Conservation (phyloP, 2,888 invertebrate species). For the Drosophila differens region DNA sequence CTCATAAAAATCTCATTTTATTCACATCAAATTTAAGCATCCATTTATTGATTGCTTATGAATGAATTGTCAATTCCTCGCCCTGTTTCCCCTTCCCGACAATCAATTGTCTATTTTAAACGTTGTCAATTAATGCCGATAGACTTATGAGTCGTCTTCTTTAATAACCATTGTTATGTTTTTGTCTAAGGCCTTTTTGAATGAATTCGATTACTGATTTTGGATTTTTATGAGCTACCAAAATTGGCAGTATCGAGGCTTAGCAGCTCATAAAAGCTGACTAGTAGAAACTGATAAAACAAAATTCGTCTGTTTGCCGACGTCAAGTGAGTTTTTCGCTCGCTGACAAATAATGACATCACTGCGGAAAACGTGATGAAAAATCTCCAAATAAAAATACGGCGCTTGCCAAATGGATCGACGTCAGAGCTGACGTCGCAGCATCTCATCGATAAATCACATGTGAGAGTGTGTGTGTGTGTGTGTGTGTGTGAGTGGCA, state of each 20-base stretch:
- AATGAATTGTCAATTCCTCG: not conserved
- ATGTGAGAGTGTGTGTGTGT: conserved; percentile 6
- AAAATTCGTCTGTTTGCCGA: not conserved
- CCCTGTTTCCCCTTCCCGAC: not conserved
- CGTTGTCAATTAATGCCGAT: conserved; percentile 23
- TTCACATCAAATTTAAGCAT: conserved; percentile 12
- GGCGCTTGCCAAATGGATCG: conserved; percentile 63
- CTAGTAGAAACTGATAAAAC: conserved; percentile 15
- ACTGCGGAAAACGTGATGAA: conserved; percentile 55
- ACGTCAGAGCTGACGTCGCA: conserved; percentile 69
- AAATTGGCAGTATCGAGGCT: conserved; percentile 61
- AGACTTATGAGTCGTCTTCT: conserved; percentile 39
- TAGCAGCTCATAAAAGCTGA: conserved; percentile 50
- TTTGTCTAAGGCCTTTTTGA: conserved; percentile 58
- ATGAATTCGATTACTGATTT: conserved; percentile 37
- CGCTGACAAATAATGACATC: conserved; percentile 27
- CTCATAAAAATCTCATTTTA: conserved; percentile 27
- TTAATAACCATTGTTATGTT: conserved; percentile 50
- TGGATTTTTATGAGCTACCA: conserved; percentile 54
- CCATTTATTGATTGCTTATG: conserved; percentile 26
- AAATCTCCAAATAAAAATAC: conserved; percentile 55
- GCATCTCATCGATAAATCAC: conserved; percentile 73
- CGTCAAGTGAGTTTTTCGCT: conserved; percentile 23
- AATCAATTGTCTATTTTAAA: conserved; percentile 13
- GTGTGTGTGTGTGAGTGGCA: conserved; percentile 32